Conservation (phyloP, 2,797 vertebrate genomes). For the Furcifer pardalis region DNA sequence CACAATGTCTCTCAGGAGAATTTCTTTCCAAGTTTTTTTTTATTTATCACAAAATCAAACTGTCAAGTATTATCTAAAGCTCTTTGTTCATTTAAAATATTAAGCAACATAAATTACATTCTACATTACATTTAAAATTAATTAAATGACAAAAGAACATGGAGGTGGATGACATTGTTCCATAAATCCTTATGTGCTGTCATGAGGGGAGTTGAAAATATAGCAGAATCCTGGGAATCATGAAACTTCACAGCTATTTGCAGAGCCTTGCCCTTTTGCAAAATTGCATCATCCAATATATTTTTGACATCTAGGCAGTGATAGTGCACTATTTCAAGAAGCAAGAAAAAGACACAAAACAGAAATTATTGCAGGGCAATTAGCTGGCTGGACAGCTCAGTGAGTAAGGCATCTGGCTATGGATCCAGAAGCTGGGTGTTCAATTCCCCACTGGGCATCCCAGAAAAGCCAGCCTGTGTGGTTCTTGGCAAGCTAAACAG, state of each 20-base stretch:
- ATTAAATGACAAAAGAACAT: constrained; percentile 11
- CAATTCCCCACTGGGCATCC: no score
- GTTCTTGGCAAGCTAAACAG: no score
- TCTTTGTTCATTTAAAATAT: constrained; percentile 52
- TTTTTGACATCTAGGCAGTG: not conserved
- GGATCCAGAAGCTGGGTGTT: no score
- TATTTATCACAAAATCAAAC: constrained; percentile 49
- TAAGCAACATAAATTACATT: constrained; percentile 35
- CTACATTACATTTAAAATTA: constrained; percentile 29
- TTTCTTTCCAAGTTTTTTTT: not conserved
- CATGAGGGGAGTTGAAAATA: constrained; percentile 25
- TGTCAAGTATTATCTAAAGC: constrained; percentile 46
- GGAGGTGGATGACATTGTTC: constrained; percentile 28
- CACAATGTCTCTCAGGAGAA: constrained; percentile 43
- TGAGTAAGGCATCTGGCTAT: no score
- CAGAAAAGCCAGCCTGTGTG: no score
- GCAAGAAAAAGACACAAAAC: not conserved
- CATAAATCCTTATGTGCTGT: constrained; percentile 40
- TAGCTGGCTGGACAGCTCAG: no score
- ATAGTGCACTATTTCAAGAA: not conserved
- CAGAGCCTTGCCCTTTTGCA: not conserved
- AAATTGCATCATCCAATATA: not conserved
- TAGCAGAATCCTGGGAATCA: constrained; percentile 25
- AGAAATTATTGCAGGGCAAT: no score
- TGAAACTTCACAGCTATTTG: constrained; percentile 7